These are phyloP conservation scores for Caenorhabditis doughertyi DNA, from an alignment of 2,888 invertebrate genomes.

Conservation along the genomic window DNA sequence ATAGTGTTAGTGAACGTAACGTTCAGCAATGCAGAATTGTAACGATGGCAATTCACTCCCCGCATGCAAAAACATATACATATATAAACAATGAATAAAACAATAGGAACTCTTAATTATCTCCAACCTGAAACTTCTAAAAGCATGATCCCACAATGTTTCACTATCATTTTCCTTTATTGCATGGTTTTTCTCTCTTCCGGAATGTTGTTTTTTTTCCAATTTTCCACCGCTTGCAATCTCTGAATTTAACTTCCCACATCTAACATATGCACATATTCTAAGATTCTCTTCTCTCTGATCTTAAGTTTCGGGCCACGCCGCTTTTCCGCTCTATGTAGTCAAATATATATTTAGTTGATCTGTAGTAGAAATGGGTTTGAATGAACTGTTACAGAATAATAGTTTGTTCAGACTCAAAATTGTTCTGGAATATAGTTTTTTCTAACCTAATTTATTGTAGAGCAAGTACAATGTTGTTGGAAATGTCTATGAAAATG, in stretches of 20 bases:
- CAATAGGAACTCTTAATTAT: too few species aligned
- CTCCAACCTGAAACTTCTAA: background rate
- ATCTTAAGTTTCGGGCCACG: slow-evolving; percentile 44
- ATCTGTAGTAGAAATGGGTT: background rate
- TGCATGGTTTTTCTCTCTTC: slow-evolving; percentile 13
- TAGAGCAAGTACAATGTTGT: slow-evolving; percentile 80
- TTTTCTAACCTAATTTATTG: background rate
- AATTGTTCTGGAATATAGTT: background rate
- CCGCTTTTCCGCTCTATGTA: slow-evolving; percentile 58
- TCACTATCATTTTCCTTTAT: slow-evolving; percentile 25
- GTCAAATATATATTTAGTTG: slow-evolving; percentile 43
- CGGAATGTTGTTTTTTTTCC: slow-evolving; percentile 30
- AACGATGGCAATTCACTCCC: slow-evolving; percentile 27
- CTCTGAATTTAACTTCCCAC: background rate
- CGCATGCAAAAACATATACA: slow-evolving; percentile 30
- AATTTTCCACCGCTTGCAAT: slow-evolving; percentile 36
- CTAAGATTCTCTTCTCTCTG: slow-evolving; percentile 5
- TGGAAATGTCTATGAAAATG: slow-evolving; percentile 82
- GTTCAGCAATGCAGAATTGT: slow-evolving; percentile 34
- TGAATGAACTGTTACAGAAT: background rate
- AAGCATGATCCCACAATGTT: background rate
- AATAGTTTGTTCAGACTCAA: background rate
- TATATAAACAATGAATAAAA: too few species aligned
- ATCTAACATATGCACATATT: background rate
- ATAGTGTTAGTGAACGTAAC: slow-evolving; percentile 68